phyloP scores from a whole-genome alignment of 2,113 vertebrate species.

The Vulpes lagopus region DNA sequence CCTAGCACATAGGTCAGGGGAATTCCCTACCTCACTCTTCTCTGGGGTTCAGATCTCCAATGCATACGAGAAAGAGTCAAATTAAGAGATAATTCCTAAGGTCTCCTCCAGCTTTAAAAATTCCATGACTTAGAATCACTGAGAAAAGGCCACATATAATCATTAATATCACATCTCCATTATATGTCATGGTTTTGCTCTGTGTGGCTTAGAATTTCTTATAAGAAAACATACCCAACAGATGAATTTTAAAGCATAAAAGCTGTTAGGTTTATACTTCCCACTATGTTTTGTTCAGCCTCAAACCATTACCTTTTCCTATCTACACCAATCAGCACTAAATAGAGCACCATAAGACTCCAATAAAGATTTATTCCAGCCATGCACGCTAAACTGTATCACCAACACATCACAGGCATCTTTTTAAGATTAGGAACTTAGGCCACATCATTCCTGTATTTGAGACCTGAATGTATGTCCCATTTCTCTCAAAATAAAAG shows the following conservation, averaged over 20 bases:
- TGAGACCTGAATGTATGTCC: neutral
- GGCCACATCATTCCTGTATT: neutral
- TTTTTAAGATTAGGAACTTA: slow-evolving; percentile 23
- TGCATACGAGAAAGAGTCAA: neutral
- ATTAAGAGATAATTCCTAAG: neutral
- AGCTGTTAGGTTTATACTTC: neutral
- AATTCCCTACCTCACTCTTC: neutral
- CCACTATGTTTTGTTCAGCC: neutral
- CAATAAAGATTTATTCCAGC: neutral
- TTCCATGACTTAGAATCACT: neutral
- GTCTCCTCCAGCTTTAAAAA: neutral
- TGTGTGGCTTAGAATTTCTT: neutral
- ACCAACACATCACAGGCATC: neutral
- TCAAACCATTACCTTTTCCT: neutral
- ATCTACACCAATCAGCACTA: neutral
- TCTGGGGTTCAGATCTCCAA: neutral
- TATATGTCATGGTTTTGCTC: neutral
- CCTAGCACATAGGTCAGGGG: too few species aligned
- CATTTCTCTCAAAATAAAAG: neutral
- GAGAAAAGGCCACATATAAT: neutral
- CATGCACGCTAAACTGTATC: neutral
- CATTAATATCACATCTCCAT: neutral
- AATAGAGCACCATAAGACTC: neutral
- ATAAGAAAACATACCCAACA: neutral
- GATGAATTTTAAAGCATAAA: neutral